A percentile compares a stretch with the other conserved stretches of the same genome.
Evolutionary conservation across 2,888 invertebrate genomes (phyloP).

Genomic region (Atethmia centrago): DNA sequence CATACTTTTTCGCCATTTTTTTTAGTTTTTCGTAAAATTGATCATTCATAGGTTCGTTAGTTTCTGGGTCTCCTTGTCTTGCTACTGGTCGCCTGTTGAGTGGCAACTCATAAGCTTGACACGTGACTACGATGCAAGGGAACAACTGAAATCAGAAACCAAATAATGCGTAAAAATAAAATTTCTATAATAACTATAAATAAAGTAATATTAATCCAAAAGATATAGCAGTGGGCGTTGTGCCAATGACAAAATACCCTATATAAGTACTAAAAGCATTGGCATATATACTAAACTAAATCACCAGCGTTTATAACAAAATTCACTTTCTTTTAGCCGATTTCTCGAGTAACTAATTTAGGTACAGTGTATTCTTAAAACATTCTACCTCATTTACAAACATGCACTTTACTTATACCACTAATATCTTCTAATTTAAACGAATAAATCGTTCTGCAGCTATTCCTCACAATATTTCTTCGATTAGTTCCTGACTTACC

Average conservation of each 20-base stretch:
- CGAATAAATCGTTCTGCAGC: background rate
- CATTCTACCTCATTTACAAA: background rate
- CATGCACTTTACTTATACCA: conserved; percentile 1
- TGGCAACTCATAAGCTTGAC: conserved; percentile 14
- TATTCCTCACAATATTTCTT: background rate
- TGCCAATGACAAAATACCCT: background rate
- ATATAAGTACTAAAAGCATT: background rate
- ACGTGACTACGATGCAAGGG: background rate
- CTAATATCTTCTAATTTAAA: background rate
- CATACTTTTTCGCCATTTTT: background rate
- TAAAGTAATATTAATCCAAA: background rate
- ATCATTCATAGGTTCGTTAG: background rate
- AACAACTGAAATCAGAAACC: conserved; percentile 39
- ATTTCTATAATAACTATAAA: background rate
- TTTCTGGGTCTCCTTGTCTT: background rate
- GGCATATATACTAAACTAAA: background rate
- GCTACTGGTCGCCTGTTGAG: background rate
- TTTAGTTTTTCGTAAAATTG: background rate
- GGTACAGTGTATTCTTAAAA: background rate
- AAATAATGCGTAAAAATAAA: background rate
- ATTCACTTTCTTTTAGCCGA: background rate
- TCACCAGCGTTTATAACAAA: background rate
- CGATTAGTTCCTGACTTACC: conserved; percentile 20
- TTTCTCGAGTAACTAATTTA: background rate
- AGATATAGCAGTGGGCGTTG: background rate